Conservation (phyloP, 2,888 invertebrate species). For the Lycia hirtaria region DNA sequence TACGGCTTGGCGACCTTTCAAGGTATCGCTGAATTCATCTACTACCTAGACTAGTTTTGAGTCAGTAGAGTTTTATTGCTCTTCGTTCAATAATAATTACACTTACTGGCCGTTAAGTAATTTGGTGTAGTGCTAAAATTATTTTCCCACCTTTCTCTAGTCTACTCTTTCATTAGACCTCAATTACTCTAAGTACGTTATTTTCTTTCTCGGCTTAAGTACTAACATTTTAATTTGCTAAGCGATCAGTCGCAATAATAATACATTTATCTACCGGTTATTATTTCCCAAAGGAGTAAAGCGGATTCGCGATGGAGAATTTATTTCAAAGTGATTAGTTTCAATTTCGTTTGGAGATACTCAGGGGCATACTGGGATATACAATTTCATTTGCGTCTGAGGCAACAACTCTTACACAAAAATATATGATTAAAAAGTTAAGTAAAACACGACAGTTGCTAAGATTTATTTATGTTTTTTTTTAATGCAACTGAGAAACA, state of each 20-base stretch:
- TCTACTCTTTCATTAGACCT: conserved; percentile 9
- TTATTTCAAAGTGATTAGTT: conserved; percentile 38
- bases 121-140: conserved; percentile 7
- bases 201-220: not conserved
- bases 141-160: conserved; percentile 32
- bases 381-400: conserved; percentile 32
- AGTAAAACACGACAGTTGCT: not conserved
- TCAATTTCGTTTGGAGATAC: conserved; percentile 36
- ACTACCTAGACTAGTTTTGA: too few relatives aligned
- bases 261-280: conserved; percentile 8
- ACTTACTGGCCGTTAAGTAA: not conserved
- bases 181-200: conserved; percentile 20
- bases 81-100: too few relatives aligned
- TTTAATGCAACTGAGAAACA: too few relatives aligned
- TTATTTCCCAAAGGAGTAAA: conserved; percentile 32
- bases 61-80: too few relatives aligned
- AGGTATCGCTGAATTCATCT: too few relatives aligned
- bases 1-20: too few relatives aligned
- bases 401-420: conserved; percentile 27
- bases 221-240: conserved; percentile 11
- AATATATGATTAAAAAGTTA: conserved; percentile 2
- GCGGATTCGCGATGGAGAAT: conserved; percentile 35
- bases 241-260: conserved; percentile 5
- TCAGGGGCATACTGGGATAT: conserved; percentile 37
- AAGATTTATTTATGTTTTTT: too few relatives aligned